Percentiles rank a stretch among this genome's conserved stretches.
phyloP scores from a whole-genome alignment of 2,888 invertebrate genomes.

The Heliconius hortense region DNA sequence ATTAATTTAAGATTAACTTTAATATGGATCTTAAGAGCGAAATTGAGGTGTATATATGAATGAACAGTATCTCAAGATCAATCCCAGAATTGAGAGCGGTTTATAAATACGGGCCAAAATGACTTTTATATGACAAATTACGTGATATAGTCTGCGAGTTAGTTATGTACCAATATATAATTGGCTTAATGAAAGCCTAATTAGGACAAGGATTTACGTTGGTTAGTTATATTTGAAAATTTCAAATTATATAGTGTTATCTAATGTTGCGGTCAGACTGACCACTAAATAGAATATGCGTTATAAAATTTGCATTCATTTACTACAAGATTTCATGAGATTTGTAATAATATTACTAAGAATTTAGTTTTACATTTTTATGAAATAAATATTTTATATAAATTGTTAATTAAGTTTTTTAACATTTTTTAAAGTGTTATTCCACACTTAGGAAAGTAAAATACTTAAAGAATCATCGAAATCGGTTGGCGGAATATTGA shows the following conservation, averaged over 20 bases:
- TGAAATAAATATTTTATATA: too few relatives aligned
- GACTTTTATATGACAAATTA: background rate
- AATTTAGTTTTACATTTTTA: too few relatives aligned
- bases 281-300: background rate
- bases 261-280: background rate
- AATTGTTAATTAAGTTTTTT: too few relatives aligned
- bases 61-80: too few relatives aligned
- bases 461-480: too few relatives aligned
- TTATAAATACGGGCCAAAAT: background rate
- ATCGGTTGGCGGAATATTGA: too few relatives aligned
- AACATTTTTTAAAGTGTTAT: too few relatives aligned
- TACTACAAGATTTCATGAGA: background rate
- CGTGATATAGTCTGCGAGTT: background rate
- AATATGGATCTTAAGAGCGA: too few relatives aligned
- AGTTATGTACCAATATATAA: background rate
- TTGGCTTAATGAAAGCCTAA: background rate
- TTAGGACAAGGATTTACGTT: background rate
- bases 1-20: too few relatives aligned
- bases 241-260: background rate
- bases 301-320: background rate
- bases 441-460: too few relatives aligned
- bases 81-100: too few relatives aligned
- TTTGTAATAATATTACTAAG: background rate
- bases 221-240: background rate
- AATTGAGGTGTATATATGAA: too few relatives aligned